Evolutionary conservation across 2,797 vertebrate species (phyloP).

Genomic region (Pelochelys cantorii): DNA sequence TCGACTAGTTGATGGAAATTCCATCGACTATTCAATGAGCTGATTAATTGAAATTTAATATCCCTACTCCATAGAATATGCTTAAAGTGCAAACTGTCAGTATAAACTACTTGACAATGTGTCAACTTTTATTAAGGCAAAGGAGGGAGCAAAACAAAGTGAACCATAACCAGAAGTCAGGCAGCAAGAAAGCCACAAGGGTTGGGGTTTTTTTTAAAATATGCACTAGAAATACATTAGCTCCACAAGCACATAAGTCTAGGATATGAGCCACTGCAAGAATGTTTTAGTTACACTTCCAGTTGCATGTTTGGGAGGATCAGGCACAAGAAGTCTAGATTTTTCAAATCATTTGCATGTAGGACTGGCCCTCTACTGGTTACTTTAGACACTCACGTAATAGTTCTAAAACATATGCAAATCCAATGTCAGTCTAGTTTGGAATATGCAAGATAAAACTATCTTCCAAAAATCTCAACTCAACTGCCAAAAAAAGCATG

Average conservation of each 20-base stretch:
- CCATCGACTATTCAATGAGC: too few relatives aligned
- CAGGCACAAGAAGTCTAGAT: too few relatives aligned
- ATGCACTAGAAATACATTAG: background rate
- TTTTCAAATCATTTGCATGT: background rate
- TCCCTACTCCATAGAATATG: background rate
- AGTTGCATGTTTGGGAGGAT: too few relatives aligned
- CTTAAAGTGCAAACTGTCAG: background rate
- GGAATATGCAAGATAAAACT: conserved; percentile 33
- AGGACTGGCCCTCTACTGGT: background rate
- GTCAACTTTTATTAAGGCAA: background rate
- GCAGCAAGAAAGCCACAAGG: background rate
- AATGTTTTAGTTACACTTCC: background rate
- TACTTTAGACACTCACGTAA: background rate
- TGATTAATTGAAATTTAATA: too few relatives aligned
- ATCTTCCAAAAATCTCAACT: background rate
- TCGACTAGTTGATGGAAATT: too few relatives aligned
- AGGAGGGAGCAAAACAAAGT: background rate
- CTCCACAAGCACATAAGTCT: accelerated
- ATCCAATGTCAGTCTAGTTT: background rate
- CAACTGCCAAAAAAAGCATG: conserved; percentile 23
- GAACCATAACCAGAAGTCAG: conserved; percentile 13
- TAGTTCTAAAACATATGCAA: background rate
- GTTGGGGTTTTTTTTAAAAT: background rate
- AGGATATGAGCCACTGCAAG: background rate
- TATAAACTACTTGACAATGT: background rate